phyloP scores from a whole-genome alignment of 2,888 invertebrate genomes.

The Oligia strigilis region DNA sequence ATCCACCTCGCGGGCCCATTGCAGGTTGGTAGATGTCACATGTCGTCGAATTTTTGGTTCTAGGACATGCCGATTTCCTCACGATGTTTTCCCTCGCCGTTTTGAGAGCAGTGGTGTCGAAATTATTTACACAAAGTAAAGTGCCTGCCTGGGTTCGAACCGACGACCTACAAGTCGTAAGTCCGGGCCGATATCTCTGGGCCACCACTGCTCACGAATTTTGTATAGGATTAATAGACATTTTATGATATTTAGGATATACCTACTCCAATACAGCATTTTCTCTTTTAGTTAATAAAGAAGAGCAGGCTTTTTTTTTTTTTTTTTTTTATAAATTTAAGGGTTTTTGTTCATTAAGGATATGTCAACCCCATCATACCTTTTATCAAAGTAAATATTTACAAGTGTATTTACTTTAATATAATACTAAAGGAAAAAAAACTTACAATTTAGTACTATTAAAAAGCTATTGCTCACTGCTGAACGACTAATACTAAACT shows the following conservation, averaged over 20 bases:
- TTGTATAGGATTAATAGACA: background rate
- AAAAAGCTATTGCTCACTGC: no score
- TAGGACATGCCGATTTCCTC: background rate
- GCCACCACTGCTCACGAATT: background rate
- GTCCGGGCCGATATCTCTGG: background rate
- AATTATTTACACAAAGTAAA: background rate
- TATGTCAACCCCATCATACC: no score
- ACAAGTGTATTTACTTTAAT: no score
- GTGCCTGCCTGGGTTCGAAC: background rate
- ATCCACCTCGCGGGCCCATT: no score
- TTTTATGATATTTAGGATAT: background rate
- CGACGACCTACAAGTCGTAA: background rate
- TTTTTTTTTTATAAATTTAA: no score
- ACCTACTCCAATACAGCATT: background rate
- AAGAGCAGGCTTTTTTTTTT: background rate
- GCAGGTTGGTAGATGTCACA: background rate
- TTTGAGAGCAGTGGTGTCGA: background rate
- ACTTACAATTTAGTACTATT: no score
- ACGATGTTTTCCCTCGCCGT: background rate
- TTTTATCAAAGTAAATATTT: no score
- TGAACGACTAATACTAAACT: no score
- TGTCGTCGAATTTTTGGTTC: background rate
- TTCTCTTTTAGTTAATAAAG: constrained; percentile 2
- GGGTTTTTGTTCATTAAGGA: no score
- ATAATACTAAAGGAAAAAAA: no score